Base-by-base conservation (phyloP, 2,797 vertebrate genomes). In the Sandelia bainsii region DNA sequence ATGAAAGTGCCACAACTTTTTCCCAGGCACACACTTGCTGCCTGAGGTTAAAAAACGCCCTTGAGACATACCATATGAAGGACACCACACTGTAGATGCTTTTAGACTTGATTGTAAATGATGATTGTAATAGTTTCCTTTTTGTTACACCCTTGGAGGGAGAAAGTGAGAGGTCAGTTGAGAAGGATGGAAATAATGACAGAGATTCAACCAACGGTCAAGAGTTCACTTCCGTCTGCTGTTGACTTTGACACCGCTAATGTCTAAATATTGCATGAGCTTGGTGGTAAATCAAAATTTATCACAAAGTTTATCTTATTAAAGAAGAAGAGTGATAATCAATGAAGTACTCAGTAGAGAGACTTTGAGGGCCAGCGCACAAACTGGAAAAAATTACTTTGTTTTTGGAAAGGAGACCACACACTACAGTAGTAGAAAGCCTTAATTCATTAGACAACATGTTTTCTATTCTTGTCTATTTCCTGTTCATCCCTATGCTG, bases 301-400 rank as follows among this genome's bases (percentile, higher is more conserved):
- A n/a, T n/a, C n/a, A n/a, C n/a, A n/a, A n/a, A n/a, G n/a, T 91
- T 90, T 80, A 81, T 91, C 80, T 87, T 54, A 69, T 83, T 87
- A 79, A 82, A 77, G 48, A 52, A 54, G 71, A 53, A 59, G 62
- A 81, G 61, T 2, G 45, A 70, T 81, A 89, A 90, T 87, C 85
- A 76, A 81, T 91, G 72, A 76, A 34, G 22, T 62, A 32, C 69
- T 89, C 63, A 23, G 61, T 83, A 65, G 65, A 75, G 77, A 75
- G 67, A 40, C 57, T 69, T 14, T 45, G 23, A 62, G 39, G 52
- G 48, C 50, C 11, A 9, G 17, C 11, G 11, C 49, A 48, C 14
- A 20, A 81, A 51, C 27, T 27, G 23, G 17, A 67, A 79, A 48
- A 81, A 83, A 77, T 70, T 16, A 78, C 60, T 72, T 45, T 1